Percentiles rank a stretch among this genome's conserved stretches.
Evolutionary conservation across 2,113 vertebrate species (phyloP).

Genomic region (Xiphias gladius): DNA sequence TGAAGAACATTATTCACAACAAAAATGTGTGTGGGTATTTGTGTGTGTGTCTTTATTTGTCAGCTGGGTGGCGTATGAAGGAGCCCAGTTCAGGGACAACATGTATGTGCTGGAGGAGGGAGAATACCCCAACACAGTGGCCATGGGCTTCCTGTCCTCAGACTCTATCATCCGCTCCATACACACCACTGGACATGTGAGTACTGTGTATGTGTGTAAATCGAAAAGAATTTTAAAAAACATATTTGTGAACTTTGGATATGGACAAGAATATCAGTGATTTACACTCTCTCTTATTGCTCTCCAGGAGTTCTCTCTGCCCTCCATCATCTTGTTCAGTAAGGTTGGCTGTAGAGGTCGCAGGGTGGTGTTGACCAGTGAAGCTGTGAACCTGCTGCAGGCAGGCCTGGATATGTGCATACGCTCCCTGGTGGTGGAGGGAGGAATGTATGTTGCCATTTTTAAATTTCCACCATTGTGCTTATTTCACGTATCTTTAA

Average conservation of each 20-base stretch:
- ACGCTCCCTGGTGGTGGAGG: constrained; percentile 91
- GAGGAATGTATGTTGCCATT: constrained; percentile 86
- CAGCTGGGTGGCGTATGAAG: constrained; percentile 93
- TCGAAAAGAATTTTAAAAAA: background rate
- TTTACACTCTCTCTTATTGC: background rate
- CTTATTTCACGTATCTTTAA: background rate
- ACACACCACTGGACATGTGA: constrained; percentile 88
- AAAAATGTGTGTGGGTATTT: background rate
- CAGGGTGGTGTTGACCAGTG: constrained; percentile 84
- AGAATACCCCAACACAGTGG: constrained; percentile 85
- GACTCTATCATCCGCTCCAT: constrained; percentile 88
- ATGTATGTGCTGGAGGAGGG: constrained; percentile 96
- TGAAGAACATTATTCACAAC: background rate
- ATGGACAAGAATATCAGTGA: background rate
- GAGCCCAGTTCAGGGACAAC: constrained; percentile 88
- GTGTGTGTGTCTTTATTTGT: constrained; percentile 50
- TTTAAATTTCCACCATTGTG: background rate
- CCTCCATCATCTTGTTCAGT: constrained; percentile 89
- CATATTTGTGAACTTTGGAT: background rate
- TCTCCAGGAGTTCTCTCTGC: constrained; percentile 91
- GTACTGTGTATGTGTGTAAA: constrained; percentile 65
- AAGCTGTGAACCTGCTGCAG: constrained; percentile 85
- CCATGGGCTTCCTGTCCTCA: constrained; percentile 88
- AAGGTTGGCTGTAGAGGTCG: constrained; percentile 91
- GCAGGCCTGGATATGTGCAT: constrained; percentile 86